Base-by-base conservation (phyloP, 2,888 invertebrate genomes). In the Melinopterus prodromus region DNA sequence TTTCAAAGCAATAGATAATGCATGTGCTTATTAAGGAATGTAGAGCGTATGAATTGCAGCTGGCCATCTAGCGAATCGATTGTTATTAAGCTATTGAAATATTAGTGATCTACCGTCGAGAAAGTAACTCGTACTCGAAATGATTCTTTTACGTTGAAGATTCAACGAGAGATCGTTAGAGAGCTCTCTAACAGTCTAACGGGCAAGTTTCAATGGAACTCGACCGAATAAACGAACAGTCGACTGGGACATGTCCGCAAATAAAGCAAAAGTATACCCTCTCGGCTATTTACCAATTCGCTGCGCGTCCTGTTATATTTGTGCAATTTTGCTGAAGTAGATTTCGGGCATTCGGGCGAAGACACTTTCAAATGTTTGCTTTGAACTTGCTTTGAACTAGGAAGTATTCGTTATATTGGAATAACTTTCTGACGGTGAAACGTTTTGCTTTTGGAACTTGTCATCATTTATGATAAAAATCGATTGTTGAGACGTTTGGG, bases 191-290 rank as follows among this genome's bases (percentile, higher is more conserved):
- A 38, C 38, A 9, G 38, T 6, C 6, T 38, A 53, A 9, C 53
- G 53, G 12, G 7, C 12, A 12, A 53, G 12, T 53, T 53, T 53
- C 9, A 53, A 53, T 53, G 12, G 53, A 53, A 53, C 53, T 53
- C 12, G 53, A 53, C 53, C 53, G 53, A 53, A 53, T 53, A 53
- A 53, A 12, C 53, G 53, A 53, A 53, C 53, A 53, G 53, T 53
- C 53, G 7, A 53, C 53, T 53, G 53, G 53, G 53, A 53, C 12
- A 53, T 53, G 53, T 53, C 53, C 53, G 53, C 53, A 53, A 53
- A 53, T 53, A 53, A 53, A 53, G 53, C 53, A 53, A 53, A 53
- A 53, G 53, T 53, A 53, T 53, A 53, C 53, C 53, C 53, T 53
- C 53, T 12, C 7, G 12, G 53, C 53, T 53, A 53, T 53, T 53